A percentile compares a stretch with the other conserved stretches of the same genome.
phyloP scores from a whole-genome alignment of 2,888 invertebrate genomes.

The Arrhopalites spinosus region DNA sequence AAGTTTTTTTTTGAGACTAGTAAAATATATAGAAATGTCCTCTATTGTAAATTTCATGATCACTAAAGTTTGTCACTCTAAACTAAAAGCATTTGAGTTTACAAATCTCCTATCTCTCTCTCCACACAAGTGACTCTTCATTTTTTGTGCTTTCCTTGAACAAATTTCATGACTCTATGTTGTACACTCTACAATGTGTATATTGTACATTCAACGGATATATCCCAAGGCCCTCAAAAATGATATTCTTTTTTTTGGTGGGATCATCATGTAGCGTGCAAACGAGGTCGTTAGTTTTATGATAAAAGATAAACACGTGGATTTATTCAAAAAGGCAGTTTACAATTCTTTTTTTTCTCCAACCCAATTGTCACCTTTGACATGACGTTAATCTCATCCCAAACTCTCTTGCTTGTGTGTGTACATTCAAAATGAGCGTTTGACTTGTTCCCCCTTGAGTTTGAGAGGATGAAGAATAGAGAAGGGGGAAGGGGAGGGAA shows the following conservation, averaged over 20 bases:
- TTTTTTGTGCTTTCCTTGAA: conserved; percentile 4
- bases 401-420: too few relatives aligned
- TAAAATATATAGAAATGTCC: neutral
- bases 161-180: conserved; percentile 19
- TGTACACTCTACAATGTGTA: too few relatives aligned
- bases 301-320: conserved; percentile 18
- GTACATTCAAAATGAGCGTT: too few relatives aligned
- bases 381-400: neutral
- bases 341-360: neutral
- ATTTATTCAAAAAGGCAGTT: neutral
- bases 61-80: conserved; percentile 30
- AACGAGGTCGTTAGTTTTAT: conserved; percentile 22
- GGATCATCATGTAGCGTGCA: neutral
- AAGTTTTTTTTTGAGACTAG: neutral
- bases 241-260: too few relatives aligned
- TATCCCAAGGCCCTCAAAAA: too few relatives aligned
- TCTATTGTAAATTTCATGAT: neutral
- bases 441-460: too few relatives aligned
- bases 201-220: too few relatives aligned
- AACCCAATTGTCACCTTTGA: conserved; percentile 6
- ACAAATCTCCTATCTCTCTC: neutral
- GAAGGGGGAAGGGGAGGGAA: too few relatives aligned
- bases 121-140: neutral
- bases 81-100: conserved; percentile 21
- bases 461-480: too few relatives aligned